Evolutionary conservation across 2,888 invertebrate species (phyloP), one percentile per base, ranked within the genome.

Genomic region (Harpalus rufipes): DNA sequence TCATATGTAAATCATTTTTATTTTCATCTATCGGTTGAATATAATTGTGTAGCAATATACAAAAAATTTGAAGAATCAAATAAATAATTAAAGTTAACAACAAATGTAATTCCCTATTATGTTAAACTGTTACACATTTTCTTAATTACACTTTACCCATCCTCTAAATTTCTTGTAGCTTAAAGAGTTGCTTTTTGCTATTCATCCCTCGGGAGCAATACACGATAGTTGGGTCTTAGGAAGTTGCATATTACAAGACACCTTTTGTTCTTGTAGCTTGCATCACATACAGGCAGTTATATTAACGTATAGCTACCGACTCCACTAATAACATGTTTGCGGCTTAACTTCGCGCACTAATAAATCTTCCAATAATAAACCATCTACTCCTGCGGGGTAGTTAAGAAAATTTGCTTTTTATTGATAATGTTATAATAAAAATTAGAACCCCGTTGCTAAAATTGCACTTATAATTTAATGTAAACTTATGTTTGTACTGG

Each of bases 311-410:
- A 25, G 65, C 25, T 65, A 14, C 65, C 65, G 65, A 65, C 25
- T 32, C 18, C n/a, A 65, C 65, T 65, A 65, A 65, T 65, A 65
- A 65, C 65, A 65, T 65, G 65, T 65, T 65, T 65, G 65, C 32
- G 65, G 65, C 65, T 18, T n/a, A 65, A 65, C 32, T 65, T 65
- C 25, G 65, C 65, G 65, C 65, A 32, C 65, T 39, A 65, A 65
- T 65, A 65, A 65, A 65, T 65, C 65, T 25, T 12, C 25, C 32
- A 65, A 65, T 65, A 25, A 65, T 21, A 21, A 1, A 21, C n/a
- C 65, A 6, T 25, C 39, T 3, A 32, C n/a, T 65, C n/a, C n/a
- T 32, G 65, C n/a, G 25, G 65, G 1, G 65, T 39, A 6, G 39
- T 32, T 65, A 65, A 25, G 32, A 32, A 65, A 32, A 65, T 65